Conservation (phyloP, 2,888 invertebrate genomes). For the Chloroclysta siterata region DNA sequence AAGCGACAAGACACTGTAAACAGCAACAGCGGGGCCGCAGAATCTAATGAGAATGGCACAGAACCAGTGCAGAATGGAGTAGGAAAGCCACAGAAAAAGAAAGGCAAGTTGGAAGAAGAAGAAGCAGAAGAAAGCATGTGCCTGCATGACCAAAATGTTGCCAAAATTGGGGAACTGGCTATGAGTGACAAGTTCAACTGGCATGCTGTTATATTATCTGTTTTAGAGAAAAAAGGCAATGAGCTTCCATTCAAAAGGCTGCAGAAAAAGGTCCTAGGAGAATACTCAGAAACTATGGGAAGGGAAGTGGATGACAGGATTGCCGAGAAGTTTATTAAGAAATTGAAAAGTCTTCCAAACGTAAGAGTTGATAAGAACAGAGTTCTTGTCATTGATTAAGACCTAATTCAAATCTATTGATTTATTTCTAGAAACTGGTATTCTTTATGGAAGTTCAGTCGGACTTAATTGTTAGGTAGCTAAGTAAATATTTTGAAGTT, state of each 20-base stretch:
- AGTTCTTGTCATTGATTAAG: conserved; percentile 72
- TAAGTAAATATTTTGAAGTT: not conserved
- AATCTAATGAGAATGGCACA: conserved; percentile 39
- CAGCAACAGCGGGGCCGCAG: conserved; percentile 45
- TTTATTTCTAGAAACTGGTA: no score
- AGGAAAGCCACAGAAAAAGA: conserved; percentile 64
- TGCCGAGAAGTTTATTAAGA: conserved; percentile 89
- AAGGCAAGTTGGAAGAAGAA: conserved; percentile 63
- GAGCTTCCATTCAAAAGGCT: conserved; percentile 89
- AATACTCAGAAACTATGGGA: conserved; percentile 83
- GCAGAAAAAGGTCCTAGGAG: conserved; percentile 89
- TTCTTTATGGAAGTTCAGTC: no score
- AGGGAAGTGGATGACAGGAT: conserved; percentile 86
- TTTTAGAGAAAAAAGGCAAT: conserved; percentile 83
- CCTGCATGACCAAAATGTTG: conserved; percentile 78
- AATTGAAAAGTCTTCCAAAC: conserved; percentile 87
- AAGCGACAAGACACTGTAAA: conserved; percentile 75
- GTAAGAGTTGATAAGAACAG: conserved; percentile 86
- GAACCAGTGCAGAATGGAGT: conserved; percentile 47
- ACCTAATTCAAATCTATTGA: not conserved
- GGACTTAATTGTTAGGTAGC: not conserved
- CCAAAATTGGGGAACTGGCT: conserved; percentile 67
- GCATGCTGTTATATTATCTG: conserved; percentile 77
- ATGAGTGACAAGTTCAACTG: conserved; percentile 76
- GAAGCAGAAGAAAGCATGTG: conserved; percentile 68